Evolutionary conservation across 2,113 vertebrate species (phyloP), one percentile per base, ranked within the genome.

Genomic region (Brachionichthys hirsutus): DNA sequence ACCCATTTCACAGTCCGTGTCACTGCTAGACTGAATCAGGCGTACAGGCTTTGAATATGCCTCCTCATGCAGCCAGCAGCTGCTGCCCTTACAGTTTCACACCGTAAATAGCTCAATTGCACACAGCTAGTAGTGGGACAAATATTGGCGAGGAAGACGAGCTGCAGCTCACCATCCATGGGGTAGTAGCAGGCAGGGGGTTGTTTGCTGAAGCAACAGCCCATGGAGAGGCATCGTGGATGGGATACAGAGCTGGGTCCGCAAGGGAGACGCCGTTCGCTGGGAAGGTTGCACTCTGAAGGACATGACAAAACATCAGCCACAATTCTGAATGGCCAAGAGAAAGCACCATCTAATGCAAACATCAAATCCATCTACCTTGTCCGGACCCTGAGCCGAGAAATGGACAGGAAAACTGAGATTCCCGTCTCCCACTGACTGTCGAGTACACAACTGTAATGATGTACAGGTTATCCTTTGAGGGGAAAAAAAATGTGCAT

Each of bases 91-190:
- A 47, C 14, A 54, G 70, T 68, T 68, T 48, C n/a, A 10, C 19
- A 46, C 30, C 48, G 52, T 50, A 63, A 77, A 66, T 53, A 48
- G 48, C 56, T 75, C 47, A 64, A 73, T 52, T 80, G 22, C 49
- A 70, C 73, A 54, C 34, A 44, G 50, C 58, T 46, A 74, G 68
- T 42, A 62, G 68, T 17, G 49, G 70, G 70, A 75, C 24, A 82
- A 77, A 83, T 56, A 53, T 63, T 73, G 71, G 34, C 64, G 45
- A 47, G 54, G 74, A 17, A n/a, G 4, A 68, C n/a, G n/a, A 50
- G 61, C 48, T 47, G 52, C 38, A 54, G 60, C 88, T 87, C 72
- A 92, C 91, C 90, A 55, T 92, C 89, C 89, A 91, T 89, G 61
- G 87, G 86, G 84, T 92, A 91, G 80, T 85, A 89, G 77, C 91